A percentile compares a stretch with the other conserved stretches of the same genome.
These are phyloP conservation scores for Ptycholaimellus sp. DNA, from an alignment of 2,888 invertebrate genomes.

Conservation along the genomic window DNA sequence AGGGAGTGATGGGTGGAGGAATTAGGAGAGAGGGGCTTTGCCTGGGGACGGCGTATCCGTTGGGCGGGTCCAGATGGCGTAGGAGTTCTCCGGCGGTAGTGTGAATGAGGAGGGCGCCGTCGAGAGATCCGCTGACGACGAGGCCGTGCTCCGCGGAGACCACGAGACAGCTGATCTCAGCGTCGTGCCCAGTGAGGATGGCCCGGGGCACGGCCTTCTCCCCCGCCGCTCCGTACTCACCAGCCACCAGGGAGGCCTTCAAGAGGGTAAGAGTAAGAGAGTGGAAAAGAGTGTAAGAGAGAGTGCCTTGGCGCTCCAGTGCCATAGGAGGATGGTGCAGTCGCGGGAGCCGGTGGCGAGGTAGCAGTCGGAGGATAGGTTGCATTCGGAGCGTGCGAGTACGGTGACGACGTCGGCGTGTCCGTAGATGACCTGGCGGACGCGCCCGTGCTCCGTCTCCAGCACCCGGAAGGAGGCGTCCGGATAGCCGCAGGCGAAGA, in stretches of 20 bases:
- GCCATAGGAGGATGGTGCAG: constrained; percentile 92
- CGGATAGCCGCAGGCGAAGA: constrained; percentile 96
- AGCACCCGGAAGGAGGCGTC: constrained; percentile 96
- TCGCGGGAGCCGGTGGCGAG: constrained; percentile 91
- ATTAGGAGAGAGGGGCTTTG: too few relatives aligned
- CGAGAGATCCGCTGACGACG: constrained; percentile 79
- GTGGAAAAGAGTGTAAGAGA: too few relatives aligned
- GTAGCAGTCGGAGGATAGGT: constrained; percentile 95
- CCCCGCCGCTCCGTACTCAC: constrained; percentile 60
- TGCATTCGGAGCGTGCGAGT: constrained; percentile 84
- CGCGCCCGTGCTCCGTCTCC: constrained; percentile 82
- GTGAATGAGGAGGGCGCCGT: constrained; percentile 84
- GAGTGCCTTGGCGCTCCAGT: too few relatives aligned
- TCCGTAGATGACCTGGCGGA: constrained; percentile 90
- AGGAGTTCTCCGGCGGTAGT: constrained; percentile 89
- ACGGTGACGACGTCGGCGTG: constrained; percentile 98
- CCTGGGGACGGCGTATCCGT: too few relatives aligned
- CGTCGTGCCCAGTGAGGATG: constrained; percentile 87
- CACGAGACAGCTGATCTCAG: constrained; percentile 73
- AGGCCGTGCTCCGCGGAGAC: constrained; percentile 92
- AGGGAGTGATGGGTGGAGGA: too few relatives aligned
- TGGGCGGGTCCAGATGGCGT: too few relatives aligned
- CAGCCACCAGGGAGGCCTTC: constrained; percentile 58
- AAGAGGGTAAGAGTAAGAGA: constrained; percentile 5
- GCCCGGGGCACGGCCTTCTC: constrained; percentile 83